Evolutionary conservation across 92 coral and sea anemone species (phyloP), one percentile per base, ranked within the genome.

Genomic region (Porites cylindrica): DNA sequence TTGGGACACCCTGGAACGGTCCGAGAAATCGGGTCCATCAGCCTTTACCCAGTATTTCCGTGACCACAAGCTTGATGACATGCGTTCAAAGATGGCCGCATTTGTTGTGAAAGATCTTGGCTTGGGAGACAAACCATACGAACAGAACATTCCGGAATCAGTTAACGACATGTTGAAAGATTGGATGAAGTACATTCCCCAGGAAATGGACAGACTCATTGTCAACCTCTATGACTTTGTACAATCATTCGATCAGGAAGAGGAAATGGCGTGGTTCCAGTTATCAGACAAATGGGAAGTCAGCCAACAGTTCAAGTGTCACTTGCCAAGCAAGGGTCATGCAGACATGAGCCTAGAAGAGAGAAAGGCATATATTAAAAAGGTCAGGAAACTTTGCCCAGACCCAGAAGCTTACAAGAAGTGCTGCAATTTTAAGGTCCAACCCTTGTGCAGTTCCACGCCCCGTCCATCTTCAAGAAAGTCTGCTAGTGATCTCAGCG

Each of bases 241-340:
- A 17, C 77, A 79, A 8, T 83, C 77, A n/a, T 85, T 79, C 32
- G 82, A 85, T 6, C 76, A 67, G 23, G 93, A 90, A 74, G 90
- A 86, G 32, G 87, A 90, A 66, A 65, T 80, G 4, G 87, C 90
- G 2, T 90, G 83, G 90, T 90, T 85, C 20, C 50, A 63, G 72
- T 14, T 90, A 63, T 81, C 93, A 5, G 91, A 90, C 63, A 90
- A 86, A 29, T 86, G 91, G 88, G 90, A 86, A 54, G 81, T 86
- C 59, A 9, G 76, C 60, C 61, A 43, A 7, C 82, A 90, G 66
- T 85, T 80, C 51, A 75, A 52, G 32, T 61, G 50, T 0, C 51
- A 75, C 78, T 12, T 51, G 23, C 73, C 54, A 2, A 81, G 18
- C 0, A 32, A 65, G 74, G 76, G 87, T 20, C 13, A 18, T 21